phyloP scores from a whole-genome alignment of 2,888 invertebrate genomes.

The Graphium colonna region DNA sequence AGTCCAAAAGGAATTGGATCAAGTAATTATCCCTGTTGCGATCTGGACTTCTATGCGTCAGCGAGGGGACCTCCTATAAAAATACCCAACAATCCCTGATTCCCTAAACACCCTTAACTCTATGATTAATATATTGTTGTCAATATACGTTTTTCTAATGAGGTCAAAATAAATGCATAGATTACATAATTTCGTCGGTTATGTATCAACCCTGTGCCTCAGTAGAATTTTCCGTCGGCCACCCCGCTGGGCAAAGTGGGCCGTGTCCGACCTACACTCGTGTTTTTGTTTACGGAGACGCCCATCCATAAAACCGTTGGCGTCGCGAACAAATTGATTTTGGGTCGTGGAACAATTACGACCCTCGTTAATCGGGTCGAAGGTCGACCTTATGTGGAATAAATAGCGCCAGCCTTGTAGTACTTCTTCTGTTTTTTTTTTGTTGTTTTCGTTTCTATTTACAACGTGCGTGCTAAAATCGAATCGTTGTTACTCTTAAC shows the following conservation, averaged over 20 bases:
- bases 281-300: slow-evolving; percentile 41
- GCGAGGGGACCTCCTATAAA: too few species aligned
- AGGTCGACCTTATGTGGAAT: slow-evolving; percentile 11
- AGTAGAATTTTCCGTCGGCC: slow-evolving; percentile 45
- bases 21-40: too few species aligned
- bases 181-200: slow-evolving; percentile 2
- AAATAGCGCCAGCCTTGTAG: slow-evolving; percentile 1
- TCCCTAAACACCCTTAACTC: too few species aligned
- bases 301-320: slow-evolving; percentile 43
- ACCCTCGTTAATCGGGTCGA: slow-evolving; percentile 34
- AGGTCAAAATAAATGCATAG: too few species aligned
- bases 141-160: too few species aligned
- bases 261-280: slow-evolving; percentile 43
- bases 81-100: too few species aligned
- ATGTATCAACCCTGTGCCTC: slow-evolving; percentile 18
- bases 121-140: too few species aligned
- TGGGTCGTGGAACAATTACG: slow-evolving; percentile 32
- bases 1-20: too few species aligned
- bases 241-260: slow-evolving; percentile 24
- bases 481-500: neutral
- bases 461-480: neutral
- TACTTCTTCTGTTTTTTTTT: neutral
- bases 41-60: too few species aligned
- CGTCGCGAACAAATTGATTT: slow-evolving; percentile 45
- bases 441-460: neutral